Conservation (phyloP, 53 echinoderm and acorn worm genomes). For the Mesocentrotus franciscanus region DNA sequence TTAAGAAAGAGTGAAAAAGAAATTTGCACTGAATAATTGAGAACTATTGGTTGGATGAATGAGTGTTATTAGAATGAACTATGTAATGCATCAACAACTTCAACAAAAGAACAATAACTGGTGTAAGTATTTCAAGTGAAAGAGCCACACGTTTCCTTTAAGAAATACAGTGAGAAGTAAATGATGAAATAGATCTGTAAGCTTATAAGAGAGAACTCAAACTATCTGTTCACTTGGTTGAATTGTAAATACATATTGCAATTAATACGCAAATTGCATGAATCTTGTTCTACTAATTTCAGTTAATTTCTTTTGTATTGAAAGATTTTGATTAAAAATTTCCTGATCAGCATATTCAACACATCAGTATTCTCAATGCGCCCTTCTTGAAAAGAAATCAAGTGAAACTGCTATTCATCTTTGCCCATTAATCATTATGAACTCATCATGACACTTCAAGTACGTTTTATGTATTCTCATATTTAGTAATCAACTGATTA, state of each 20-base stretch:
- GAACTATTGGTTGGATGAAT: conserved; percentile 11
- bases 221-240: neutral
- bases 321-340: neutral
- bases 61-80: conserved; percentile 53
- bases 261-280: neutral
- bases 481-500: neutral
- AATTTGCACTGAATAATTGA: neutral
- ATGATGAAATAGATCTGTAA: conserved; percentile 2
- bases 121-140: conserved; percentile 10
- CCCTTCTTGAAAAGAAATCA: neutral
- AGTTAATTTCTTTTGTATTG: neutral
- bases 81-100: neutral
- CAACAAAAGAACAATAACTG: conserved; percentile 30
- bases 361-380: no score
- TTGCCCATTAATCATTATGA: neutral
- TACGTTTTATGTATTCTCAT: neutral
- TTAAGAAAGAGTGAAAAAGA: neutral
- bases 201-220: conserved; percentile 14
- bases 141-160: neutral
- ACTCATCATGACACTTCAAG: neutral
- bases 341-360: neutral
- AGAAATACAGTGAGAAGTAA: neutral
- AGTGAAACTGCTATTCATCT: neutral
- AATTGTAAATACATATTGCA: neutral
- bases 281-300: neutral